These are phyloP conservation scores for Drosophila kohkoa DNA, from an alignment of 1,140 invertebrate genomes.

Conservation along the genomic window DNA sequence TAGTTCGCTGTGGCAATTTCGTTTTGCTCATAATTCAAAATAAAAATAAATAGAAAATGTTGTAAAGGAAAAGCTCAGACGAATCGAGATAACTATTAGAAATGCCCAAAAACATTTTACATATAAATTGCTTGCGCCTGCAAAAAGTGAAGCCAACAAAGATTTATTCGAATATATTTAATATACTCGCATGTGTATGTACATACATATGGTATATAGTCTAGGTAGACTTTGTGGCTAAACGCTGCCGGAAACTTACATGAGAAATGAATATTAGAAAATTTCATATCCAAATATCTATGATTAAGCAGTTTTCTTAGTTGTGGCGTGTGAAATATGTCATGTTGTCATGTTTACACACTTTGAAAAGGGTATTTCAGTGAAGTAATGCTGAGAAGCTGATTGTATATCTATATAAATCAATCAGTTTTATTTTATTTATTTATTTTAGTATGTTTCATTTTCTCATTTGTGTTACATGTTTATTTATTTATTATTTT, in stretches of 20 bases:
- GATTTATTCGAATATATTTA: constrained; percentile 62
- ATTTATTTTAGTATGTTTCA: too few relatives aligned
- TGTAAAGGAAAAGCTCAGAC: constrained; percentile 36
- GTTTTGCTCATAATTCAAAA: constrained; percentile 70
- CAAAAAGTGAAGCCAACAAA: constrained; percentile 58
- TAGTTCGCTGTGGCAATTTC: constrained; percentile 42
- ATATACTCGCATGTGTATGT: constrained; percentile 8
- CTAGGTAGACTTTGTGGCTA: constrained; percentile 24
- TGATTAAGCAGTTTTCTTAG: constrained; percentile 23
- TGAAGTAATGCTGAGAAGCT: neutral
- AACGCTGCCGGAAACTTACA: neutral
- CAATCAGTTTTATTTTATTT: too few relatives aligned
- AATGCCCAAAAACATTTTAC: constrained; percentile 49
- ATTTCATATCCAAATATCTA: constrained; percentile 21
- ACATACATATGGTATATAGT: constrained; percentile 4
- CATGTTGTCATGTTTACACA: neutral
- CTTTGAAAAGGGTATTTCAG: neutral
- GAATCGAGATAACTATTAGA: constrained; percentile 43
- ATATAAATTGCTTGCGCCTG: constrained; percentile 67
- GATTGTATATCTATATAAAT: neutral
- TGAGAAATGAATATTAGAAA: neutral
- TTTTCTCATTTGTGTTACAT: too few relatives aligned
- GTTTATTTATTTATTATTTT: too few relatives aligned
- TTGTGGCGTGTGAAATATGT: constrained; percentile 7
- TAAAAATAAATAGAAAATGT: constrained; percentile 61